Evolutionary conservation across 2,113 vertebrate genomes (phyloP).

Genomic region (Pelodiscus sinensis): DNA sequence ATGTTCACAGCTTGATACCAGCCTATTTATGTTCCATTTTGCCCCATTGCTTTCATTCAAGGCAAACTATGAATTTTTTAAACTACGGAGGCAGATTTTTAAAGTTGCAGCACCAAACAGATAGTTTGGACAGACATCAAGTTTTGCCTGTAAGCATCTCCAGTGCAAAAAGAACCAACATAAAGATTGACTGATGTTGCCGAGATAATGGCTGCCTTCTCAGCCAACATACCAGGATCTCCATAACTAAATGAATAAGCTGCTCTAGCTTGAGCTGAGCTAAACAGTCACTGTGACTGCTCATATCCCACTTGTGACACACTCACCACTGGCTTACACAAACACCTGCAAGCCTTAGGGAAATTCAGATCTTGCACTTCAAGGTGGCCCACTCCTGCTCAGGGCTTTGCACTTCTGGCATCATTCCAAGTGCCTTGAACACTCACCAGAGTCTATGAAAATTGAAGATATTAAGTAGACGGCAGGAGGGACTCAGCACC

Average conservation of each 20-base stretch:
- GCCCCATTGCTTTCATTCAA: background rate
- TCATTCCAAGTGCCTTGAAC: background rate
- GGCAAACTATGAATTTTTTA: background rate
- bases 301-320: background rate
- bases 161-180: background rate
- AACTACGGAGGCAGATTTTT: background rate
- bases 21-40: background rate
- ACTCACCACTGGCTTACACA: background rate
- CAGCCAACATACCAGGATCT: background rate
- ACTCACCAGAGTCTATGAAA: background rate
- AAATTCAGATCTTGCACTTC: background rate
- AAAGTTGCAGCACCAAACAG: background rate
- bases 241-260: background rate
- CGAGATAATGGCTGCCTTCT: background rate
- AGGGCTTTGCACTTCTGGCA: background rate
- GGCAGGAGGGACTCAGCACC: background rate
- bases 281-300: background rate
- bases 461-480: background rate
- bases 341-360: background rate
- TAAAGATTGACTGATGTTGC: background rate
- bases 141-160: background rate
- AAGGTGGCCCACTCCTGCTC: background rate
- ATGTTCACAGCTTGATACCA: background rate
- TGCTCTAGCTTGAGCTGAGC: background rate
- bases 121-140: background rate